phyloP scores from a whole-genome alignment of 2,797 vertebrate species.

The Enteromius thamalakanensis region DNA sequence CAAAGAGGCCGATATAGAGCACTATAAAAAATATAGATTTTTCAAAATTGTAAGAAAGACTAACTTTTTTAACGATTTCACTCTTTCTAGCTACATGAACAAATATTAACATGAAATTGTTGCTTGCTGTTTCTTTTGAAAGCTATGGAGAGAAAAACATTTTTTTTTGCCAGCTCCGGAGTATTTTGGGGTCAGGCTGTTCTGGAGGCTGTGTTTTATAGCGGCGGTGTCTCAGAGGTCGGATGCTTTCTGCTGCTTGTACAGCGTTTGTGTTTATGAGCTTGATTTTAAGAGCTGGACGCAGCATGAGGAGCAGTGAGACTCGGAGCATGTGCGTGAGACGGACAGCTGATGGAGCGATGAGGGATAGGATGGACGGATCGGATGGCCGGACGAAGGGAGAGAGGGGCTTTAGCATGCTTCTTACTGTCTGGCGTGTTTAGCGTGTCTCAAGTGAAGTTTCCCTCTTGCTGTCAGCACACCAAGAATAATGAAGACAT shows the following conservation, averaged over 20 bases:
- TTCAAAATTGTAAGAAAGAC: background rate
- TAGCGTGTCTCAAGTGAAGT: constrained; percentile 32
- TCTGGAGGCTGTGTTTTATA: background rate
- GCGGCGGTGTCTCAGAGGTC: background rate
- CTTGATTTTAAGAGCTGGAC: background rate
- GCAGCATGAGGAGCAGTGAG: constrained; percentile 6
- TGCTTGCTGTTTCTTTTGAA: background rate
- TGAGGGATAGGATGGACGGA: constrained; percentile 18
- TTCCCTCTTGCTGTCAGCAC: constrained; percentile 37
- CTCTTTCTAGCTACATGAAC: background rate
- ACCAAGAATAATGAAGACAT: constrained; percentile 43
- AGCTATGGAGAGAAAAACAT: background rate
- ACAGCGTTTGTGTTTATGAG: background rate
- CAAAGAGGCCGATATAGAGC: background rate
- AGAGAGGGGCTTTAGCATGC: constrained; percentile 19
- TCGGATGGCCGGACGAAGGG: constrained; percentile 11
- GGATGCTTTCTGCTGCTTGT: background rate
- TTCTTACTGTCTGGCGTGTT: constrained; percentile 36
- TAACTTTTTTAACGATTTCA: background rate
- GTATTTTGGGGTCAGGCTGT: background rate
- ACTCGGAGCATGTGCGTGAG: constrained; percentile 18
- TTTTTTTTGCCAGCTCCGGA: background rate
- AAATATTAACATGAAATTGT: background rate
- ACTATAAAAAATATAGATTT: background rate
- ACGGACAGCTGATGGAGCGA: background rate